A percentile compares a stretch with the other conserved stretches of the same genome.
Conservation (phyloP, 2,113 vertebrate genomes). For the Siniperca chuatsi region DNA sequence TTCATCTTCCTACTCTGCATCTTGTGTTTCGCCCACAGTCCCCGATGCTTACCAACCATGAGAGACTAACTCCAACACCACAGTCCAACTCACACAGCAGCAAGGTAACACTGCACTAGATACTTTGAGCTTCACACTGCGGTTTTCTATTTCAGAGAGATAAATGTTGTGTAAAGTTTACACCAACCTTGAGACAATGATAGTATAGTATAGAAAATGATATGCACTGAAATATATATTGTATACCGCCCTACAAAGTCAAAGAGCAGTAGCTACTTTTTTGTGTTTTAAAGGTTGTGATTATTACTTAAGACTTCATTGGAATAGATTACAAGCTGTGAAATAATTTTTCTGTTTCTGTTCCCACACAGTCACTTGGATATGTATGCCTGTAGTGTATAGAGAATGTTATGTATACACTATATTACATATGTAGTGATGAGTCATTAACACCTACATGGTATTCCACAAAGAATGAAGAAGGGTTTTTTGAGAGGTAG, state of each 20-base stretch:
- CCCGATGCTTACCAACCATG: constrained; percentile 58
- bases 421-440: constrained; percentile 40
- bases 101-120: constrained; percentile 68
- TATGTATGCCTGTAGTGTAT: constrained; percentile 26
- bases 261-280: constrained; percentile 22
- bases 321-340: constrained; percentile 21
- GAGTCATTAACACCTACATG: constrained; percentile 66
- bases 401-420: constrained; percentile 20
- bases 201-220: neutral
- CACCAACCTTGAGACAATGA: neutral
- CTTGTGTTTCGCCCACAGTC: constrained; percentile 68
- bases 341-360: constrained; percentile 37
- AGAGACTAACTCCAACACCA: constrained; percentile 54
- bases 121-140: neutral
- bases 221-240: constrained; percentile 9
- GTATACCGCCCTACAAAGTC: neutral
- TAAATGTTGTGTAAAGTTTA: neutral
- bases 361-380: constrained; percentile 39
- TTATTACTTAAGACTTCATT: constrained; percentile 18
- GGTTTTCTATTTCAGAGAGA: neutral
- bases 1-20: constrained; percentile 40
- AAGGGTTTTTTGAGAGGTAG: neutral
- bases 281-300: constrained; percentile 16
- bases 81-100: constrained; percentile 64
- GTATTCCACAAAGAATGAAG: constrained; percentile 29